phyloP scores from a whole-genome alignment of 2,113 vertebrate species.

The Hiodon tergisus region DNA sequence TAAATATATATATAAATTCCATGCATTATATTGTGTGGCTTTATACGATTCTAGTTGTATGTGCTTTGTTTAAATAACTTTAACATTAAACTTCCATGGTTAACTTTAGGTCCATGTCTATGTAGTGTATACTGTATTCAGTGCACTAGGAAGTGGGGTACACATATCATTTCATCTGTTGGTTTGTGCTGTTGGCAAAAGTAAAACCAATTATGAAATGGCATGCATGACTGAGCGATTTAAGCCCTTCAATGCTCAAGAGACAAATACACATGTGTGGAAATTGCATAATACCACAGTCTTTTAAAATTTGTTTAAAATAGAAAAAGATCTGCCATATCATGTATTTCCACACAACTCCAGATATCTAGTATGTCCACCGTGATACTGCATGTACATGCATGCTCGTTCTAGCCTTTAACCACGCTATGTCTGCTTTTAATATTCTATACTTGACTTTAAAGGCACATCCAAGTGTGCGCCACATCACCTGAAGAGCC shows the following conservation, averaged over 20 bases:
- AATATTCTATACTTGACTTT: background rate
- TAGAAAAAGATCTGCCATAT: conserved; percentile 66
- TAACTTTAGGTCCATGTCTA: too few relatives aligned
- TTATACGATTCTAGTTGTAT: too few relatives aligned
- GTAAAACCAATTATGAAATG: conserved; percentile 27
- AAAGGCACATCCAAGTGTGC: background rate
- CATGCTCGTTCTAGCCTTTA: conserved; percentile 74
- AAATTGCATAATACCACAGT: conserved; percentile 65
- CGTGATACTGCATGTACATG: conserved; percentile 56
- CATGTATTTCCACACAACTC: conserved; percentile 69
- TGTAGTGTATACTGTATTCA: background rate
- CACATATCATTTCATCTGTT: conserved; percentile 23
- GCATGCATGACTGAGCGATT: conserved; percentile 31
- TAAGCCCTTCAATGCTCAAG: conserved; percentile 24
- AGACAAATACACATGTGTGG: conserved; percentile 38
- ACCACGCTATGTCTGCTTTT: conserved; percentile 45
- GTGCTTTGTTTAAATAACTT: too few relatives aligned
- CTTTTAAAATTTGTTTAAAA: conserved; percentile 51
- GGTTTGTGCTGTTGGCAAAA: background rate
- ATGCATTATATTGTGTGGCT: too few relatives aligned
- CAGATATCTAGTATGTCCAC: conserved; percentile 50
- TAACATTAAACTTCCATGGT: too few relatives aligned
- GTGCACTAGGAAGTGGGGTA: conserved; percentile 19
- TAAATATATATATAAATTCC: background rate
- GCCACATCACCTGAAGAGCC: too few relatives aligned